Evolutionary conservation across 1,140 invertebrate genomes (phyloP).

Genomic region (Bombus pyrosoma): DNA sequence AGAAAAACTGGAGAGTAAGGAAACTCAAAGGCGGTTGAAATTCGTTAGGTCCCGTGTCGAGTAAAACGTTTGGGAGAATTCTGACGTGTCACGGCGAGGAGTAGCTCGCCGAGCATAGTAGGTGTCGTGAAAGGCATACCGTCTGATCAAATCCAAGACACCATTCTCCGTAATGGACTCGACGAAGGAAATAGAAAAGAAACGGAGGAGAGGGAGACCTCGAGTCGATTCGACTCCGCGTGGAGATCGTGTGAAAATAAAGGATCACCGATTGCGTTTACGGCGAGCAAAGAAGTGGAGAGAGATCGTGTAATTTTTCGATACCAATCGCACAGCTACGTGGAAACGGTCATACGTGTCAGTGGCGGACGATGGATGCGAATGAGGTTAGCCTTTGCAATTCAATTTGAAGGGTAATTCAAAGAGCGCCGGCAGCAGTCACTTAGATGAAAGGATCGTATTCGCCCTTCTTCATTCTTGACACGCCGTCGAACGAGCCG

Average conservation of each 20-base stretch:
- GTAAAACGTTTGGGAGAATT: constrained; percentile 13
- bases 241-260: constrained; percentile 45
- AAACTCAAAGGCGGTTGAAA: constrained; percentile 1
- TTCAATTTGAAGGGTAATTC: constrained; percentile 53
- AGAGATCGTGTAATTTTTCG: constrained; percentile 44
- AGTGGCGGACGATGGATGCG: constrained; percentile 40
- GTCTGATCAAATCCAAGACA: constrained; percentile 49
- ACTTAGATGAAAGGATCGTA: constrained; percentile 39
- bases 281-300: not conserved
- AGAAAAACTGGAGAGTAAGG: not conserved
- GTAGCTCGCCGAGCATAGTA: not conserved
- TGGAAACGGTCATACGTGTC: constrained; percentile 50
- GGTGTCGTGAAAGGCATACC: not conserved
- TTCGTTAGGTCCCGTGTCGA: constrained; percentile 15
- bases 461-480: constrained; percentile 35
- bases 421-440: constrained; percentile 11
- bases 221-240: no score
- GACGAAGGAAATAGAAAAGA: constrained; percentile 45
- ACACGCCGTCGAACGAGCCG: constrained; percentile 17
- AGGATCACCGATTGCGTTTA: constrained; percentile 49
- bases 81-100: constrained; percentile 17
- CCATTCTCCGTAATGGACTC: constrained; percentile 44
- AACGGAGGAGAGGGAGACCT: not conserved
- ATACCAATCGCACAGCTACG: constrained; percentile 45
- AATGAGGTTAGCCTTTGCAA: constrained; percentile 52